Evolutionary conservation across 2,113 vertebrate species (phyloP), one percentile per base, ranked within the genome.

Genomic region (Ptilonorhynchus violaceus): DNA sequence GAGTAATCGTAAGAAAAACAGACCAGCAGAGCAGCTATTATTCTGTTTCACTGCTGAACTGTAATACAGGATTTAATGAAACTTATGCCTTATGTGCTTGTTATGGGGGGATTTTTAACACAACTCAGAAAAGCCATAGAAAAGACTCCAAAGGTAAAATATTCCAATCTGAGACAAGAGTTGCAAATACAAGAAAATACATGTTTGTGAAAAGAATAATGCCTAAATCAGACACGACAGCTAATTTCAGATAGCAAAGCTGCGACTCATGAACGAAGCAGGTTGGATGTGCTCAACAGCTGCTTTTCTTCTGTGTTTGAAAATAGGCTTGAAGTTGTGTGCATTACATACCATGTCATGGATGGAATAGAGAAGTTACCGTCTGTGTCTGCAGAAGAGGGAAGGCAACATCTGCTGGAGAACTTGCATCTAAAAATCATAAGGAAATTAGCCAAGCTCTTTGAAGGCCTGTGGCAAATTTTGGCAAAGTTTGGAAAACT

Each of bases 291-390:
- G 37, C 31, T 83, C 31, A 60, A 27, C 35, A 42, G 16, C 30
- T 60, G 39, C 5, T 79, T 83, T 80, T 46, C 50, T 53, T 59
- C 68, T 69, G 21, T 30, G 13, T 28, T 78, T 91, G 76, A 68
- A 79, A 49, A 73, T 14, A 73, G 15, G 4, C 6, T 92, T 56
- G 24, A 85, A 42, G 25, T 23, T 92, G 3, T 53, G 11, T 44
- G 58, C n/a, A 6, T 49, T 41, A 37, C 12, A 33, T 46, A 15
- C 18, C 13, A 35, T 5, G 5, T 25, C 0, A 0, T 41, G 49
- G 19, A 44, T 46, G 15, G 50, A 74, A 53, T 9, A 49, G 31
- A 53, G 42, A 66, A 69, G 11, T 77, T 92, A 14, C 35, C 70
- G n/a, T 35, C 46, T 85, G 56, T 44, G 64, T 56, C 31, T 42